Conservation (phyloP, 2,113 vertebrate species). For the Nycticorax nycticorax region DNA sequence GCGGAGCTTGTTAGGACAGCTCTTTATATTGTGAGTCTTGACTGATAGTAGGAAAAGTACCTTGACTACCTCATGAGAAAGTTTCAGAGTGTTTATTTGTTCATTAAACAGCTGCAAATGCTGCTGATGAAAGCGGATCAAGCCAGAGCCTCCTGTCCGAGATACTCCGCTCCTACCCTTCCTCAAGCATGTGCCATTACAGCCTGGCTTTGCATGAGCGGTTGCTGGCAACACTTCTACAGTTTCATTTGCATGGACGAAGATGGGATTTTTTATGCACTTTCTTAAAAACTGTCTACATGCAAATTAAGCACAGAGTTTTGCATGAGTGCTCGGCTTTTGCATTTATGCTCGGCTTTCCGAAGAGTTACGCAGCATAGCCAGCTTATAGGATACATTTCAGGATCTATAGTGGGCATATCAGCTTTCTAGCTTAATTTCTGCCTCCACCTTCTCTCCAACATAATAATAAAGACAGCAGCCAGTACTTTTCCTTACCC, state of each 20-base stretch:
- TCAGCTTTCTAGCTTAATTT: not conserved
- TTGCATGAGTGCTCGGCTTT: not conserved
- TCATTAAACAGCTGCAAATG: not conserved
- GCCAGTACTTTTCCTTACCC: constrained; percentile 19
- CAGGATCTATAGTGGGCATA: not conserved
- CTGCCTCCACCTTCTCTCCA: not conserved
- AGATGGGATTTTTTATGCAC: not conserved
- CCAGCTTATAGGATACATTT: not conserved
- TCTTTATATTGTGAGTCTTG: not conserved
- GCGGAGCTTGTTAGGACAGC: not conserved
- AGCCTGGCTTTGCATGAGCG: not conserved
- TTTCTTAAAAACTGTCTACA: not conserved
- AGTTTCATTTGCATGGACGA: not conserved
- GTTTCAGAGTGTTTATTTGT: not conserved
- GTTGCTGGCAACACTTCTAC: not conserved
- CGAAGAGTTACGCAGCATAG: fast-evolving
- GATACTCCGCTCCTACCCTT: not conserved
- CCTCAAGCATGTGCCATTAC: fast-evolving
- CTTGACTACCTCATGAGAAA: not conserved
- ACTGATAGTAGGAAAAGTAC: not conserved
- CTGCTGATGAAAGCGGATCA: not conserved
- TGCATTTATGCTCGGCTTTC: not conserved
- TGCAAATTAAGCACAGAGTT: not conserved
- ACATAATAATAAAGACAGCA: not conserved
- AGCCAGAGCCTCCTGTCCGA: not conserved